A percentile compares a stretch with the other conserved stretches of the same genome.
phyloP scores from a whole-genome alignment of 2,888 invertebrate genomes.

The Aphodius sticticus region DNA sequence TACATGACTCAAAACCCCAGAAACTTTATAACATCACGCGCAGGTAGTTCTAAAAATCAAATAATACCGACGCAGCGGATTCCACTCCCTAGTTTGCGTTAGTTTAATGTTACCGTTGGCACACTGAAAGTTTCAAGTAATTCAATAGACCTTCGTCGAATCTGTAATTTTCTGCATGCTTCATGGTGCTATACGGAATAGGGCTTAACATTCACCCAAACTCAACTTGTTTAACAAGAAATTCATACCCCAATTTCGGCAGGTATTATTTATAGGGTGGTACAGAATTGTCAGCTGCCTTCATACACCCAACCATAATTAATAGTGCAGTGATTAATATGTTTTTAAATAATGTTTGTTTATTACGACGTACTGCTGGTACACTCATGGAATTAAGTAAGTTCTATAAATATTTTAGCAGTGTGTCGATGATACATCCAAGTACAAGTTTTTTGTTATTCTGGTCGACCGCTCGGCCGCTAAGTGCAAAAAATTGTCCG shows the following conservation, averaged over 20 bases:
- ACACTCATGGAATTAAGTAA: no score
- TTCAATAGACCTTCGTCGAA: conserved; percentile 21
- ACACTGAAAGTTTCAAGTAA: conserved; percentile 22
- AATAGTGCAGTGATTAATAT: background rate
- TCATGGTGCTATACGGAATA: conserved; percentile 4
- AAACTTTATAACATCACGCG: no score
- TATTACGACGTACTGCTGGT: conserved; percentile 6
- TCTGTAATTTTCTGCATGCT: conserved; percentile 21
- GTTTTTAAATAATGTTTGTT: background rate
- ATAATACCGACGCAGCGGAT: background rate
- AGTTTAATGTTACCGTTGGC: conserved; percentile 19
- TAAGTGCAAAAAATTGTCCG: no score
- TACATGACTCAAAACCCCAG: no score
- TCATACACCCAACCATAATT: background rate
- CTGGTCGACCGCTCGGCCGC: no score
- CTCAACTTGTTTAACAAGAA: conserved; percentile 18
- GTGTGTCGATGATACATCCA: no score
- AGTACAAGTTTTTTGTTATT: no score
- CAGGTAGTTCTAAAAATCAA: background rate
- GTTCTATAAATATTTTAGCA: no score
- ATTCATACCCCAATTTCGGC: conserved; percentile 14
- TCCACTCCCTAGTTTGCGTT: background rate
- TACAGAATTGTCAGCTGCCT: background rate
- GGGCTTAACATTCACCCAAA: conserved; percentile 8
- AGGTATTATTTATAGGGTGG: conserved; percentile 9